phyloP scores from a whole-genome alignment of 2,797 vertebrate genomes.

The Heteromormyrus szaboi region DNA sequence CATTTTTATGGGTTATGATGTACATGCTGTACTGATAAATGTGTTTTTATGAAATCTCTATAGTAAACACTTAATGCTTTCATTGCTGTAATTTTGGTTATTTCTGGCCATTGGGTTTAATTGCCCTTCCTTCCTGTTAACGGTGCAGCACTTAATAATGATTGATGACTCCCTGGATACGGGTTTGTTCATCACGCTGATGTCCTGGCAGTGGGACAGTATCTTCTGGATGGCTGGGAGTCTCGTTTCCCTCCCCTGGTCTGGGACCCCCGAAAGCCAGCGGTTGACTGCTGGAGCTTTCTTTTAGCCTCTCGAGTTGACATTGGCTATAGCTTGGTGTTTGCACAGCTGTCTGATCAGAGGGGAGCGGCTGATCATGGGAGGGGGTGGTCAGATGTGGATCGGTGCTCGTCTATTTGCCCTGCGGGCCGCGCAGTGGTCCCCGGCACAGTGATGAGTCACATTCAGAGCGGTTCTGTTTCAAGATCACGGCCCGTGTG shows the following conservation, averaged over 20 bases:
- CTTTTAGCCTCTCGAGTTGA: neutral
- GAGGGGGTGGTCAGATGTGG: neutral
- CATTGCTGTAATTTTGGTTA: neutral
- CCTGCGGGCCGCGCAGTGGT: neutral
- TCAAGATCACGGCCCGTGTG: neutral
- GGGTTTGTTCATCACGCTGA: neutral
- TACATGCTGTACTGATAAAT: neutral
- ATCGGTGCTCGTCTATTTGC: neutral
- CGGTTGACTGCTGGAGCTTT: neutral
- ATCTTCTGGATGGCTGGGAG: neutral
- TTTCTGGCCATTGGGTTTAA: neutral
- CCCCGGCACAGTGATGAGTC: neutral
- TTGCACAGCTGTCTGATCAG: slow-evolving; percentile 3
- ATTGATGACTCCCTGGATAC: neutral
- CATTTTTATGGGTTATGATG: neutral
- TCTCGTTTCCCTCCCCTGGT: neutral
- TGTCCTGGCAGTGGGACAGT: neutral
- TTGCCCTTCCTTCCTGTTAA: neutral
- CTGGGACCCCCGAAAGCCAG: neutral
- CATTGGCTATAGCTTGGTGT: neutral
- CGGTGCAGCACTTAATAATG: neutral
- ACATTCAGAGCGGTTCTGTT: neutral
- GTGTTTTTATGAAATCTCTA: neutral
- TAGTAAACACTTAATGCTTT: neutral
- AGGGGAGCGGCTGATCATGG: neutral